Evolutionary conservation across 1,140 invertebrate genomes (phyloP).

Genomic region (Dysdera silvatica): DNA sequence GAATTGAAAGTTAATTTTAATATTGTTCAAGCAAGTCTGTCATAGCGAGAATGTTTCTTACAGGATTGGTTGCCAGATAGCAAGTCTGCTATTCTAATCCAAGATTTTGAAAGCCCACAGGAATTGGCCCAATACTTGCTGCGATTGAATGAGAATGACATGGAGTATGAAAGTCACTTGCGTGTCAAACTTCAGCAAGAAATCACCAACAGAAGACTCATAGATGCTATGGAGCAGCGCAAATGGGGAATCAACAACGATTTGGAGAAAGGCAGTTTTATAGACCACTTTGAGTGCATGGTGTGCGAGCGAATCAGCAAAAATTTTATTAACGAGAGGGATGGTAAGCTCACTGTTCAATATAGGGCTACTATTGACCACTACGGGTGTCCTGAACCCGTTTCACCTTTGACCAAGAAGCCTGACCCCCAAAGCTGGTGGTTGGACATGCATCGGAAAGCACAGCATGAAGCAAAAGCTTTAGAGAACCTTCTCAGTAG

Average conservation of each 20-base stretch:
- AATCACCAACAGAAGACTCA: slow-evolving; percentile 41
- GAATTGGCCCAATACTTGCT: slow-evolving; percentile 51
- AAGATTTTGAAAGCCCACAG: slow-evolving; percentile 52
- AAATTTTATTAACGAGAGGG: neutral
- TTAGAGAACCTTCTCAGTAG: slow-evolving; percentile 14
- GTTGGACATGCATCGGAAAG: slow-evolving; percentile 26
- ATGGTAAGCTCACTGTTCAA: neutral
- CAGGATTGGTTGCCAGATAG: slow-evolving; percentile 59
- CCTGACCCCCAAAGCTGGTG: slow-evolving; percentile 21
- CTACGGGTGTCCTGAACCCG: slow-evolving; percentile 27
- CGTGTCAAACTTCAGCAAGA: slow-evolving; percentile 34
- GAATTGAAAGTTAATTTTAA: too few species aligned
- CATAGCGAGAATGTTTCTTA: too few species aligned
- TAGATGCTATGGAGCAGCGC: slow-evolving; percentile 44
- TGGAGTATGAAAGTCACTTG: slow-evolving; percentile 52
- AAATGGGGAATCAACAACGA: slow-evolving; percentile 42
- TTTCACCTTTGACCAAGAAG: slow-evolving; percentile 10
- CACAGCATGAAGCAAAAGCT: slow-evolving; percentile 11
- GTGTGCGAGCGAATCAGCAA: slow-evolving; percentile 47
- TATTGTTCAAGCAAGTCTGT: too few species aligned
- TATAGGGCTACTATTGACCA: slow-evolving; percentile 34
- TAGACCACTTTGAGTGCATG: slow-evolving; percentile 58
- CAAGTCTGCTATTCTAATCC: slow-evolving; percentile 54
- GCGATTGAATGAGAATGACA: slow-evolving; percentile 51
- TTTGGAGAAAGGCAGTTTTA: slow-evolving; percentile 44